These are phyloP conservation scores for Acanthosepion lycidas DNA, from an alignment of 2,888 invertebrate genomes.

Conservation along the genomic window DNA sequence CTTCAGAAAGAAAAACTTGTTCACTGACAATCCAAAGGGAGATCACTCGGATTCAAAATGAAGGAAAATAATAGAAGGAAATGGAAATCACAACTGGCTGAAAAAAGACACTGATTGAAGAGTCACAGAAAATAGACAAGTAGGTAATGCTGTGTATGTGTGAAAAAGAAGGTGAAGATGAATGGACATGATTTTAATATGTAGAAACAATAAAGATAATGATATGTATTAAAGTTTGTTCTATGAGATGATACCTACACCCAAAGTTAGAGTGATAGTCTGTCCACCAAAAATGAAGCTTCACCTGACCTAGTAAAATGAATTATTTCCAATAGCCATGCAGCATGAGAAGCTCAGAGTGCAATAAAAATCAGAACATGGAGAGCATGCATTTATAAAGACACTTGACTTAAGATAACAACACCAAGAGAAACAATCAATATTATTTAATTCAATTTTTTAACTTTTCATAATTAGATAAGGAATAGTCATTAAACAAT, in stretches of 20 bases:
- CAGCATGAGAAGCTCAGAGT: constrained; percentile 13
- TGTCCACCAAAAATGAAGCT: background rate
- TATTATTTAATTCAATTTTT: too few species aligned
- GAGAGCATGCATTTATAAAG: background rate
- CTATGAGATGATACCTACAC: background rate
- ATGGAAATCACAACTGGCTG: background rate
- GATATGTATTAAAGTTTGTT: background rate
- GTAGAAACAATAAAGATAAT: background rate
- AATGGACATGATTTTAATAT: background rate
- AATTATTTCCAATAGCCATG: constrained; percentile 41
- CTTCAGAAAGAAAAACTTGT: background rate
- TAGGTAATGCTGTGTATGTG: constrained; percentile 36
- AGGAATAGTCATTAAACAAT: too few species aligned
- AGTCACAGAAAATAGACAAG: background rate
- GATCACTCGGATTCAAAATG: background rate
- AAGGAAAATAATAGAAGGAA: background rate
- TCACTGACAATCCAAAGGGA: background rate
- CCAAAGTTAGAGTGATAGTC: background rate
- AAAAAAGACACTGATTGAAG: background rate
- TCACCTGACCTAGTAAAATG: background rate
- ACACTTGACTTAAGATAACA: constrained; percentile 38
- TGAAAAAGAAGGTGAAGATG: constrained; percentile 25
- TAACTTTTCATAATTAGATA: too few species aligned
- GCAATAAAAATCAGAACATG: constrained; percentile 14
- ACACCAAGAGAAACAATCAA: background rate